Percentiles rank a stretch among this genome's conserved stretches.
These are phyloP conservation scores for Cuniculus paca DNA, from an alignment of 2,797 vertebrate species.

Conservation along the genomic window DNA sequence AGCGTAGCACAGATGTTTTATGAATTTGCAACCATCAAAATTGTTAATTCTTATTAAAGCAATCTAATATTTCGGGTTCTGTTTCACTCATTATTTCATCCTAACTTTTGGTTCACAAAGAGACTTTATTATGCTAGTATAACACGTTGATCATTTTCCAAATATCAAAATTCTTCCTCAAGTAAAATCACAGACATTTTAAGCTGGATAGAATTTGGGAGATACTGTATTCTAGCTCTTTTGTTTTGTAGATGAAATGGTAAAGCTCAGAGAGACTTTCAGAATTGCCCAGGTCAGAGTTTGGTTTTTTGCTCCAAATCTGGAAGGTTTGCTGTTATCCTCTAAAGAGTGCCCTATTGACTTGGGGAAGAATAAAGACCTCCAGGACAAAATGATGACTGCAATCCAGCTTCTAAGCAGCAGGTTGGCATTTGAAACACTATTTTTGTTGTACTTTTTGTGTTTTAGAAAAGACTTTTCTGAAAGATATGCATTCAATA, in stretches of 20 bases:
- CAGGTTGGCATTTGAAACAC: not conserved
- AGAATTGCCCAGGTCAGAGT: not conserved
- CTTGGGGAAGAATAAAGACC: not conserved
- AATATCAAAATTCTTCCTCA: slow-evolving; percentile 12
- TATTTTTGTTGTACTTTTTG: not conserved
- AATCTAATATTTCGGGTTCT: slow-evolving; percentile 50
- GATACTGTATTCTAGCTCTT: not conserved
- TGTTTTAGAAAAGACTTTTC: slow-evolving; percentile 41
- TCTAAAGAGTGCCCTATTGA: not conserved
- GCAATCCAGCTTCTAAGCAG: not conserved
- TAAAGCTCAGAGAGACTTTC: not conserved
- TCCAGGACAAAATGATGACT: not conserved
- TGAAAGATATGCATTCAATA: not conserved
- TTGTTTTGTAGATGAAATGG: slow-evolving; percentile 13
- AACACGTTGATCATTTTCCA: slow-evolving; percentile 29
- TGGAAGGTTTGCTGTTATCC: not conserved
- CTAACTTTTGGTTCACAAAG: slow-evolving; percentile 46
- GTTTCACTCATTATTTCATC: slow-evolving; percentile 46
- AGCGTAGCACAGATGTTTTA: slow-evolving; percentile 50
- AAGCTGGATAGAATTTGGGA: slow-evolving; percentile 38
- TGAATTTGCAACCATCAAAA: slow-evolving; percentile 57
- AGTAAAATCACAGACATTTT: not conserved
- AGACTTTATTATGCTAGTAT: slow-evolving; percentile 32
- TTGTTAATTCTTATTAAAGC: slow-evolving; percentile 59
- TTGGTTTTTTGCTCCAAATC: not conserved